phyloP scores from a whole-genome alignment of 1,140 invertebrate genomes.

The Ceratosolen solmsi region DNA sequence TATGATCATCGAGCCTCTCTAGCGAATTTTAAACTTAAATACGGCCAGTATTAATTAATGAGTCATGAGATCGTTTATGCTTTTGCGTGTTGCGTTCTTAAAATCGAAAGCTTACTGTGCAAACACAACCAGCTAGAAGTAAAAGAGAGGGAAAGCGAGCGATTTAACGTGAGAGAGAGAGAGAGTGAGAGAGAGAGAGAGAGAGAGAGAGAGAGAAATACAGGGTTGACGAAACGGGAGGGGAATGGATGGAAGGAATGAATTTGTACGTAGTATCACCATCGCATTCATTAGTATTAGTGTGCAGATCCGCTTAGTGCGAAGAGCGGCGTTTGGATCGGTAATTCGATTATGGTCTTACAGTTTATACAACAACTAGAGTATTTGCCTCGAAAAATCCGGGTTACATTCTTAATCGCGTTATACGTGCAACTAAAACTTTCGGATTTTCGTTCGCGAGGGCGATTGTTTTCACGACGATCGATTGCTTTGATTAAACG shows the following conservation, averaged over 20 bases:
- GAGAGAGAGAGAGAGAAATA: not conserved
- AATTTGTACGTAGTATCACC: not conserved
- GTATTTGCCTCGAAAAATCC: conserved; percentile 11
- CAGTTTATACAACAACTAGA: not conserved
- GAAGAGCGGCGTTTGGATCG: not conserved
- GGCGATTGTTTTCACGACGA: not conserved
- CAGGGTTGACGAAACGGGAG: not conserved
- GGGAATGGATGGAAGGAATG: not conserved
- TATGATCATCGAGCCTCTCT: too few relatives aligned
- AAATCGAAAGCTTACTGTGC: not conserved
- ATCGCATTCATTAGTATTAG: conserved; percentile 1
- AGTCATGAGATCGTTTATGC: not conserved
- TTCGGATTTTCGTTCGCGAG: conserved; percentile 4
- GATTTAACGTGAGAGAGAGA: not conserved
- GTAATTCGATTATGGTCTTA: conserved; percentile 33
- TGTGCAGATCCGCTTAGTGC: conserved; percentile 39
- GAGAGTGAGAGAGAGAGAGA: not conserved
- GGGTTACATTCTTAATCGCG: conserved; percentile 13
- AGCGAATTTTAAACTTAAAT: too few relatives aligned
- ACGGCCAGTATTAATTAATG: not conserved
- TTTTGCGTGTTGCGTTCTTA: not conserved
- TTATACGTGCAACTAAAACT: not conserved
- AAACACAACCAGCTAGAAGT: not conserved
- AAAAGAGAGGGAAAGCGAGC: not conserved
- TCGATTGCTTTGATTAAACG: not conserved